phyloP scores from a whole-genome alignment of 30 jellyfish, hydroid and myxozoan genomes.

The Rhopilema esculentum region DNA sequence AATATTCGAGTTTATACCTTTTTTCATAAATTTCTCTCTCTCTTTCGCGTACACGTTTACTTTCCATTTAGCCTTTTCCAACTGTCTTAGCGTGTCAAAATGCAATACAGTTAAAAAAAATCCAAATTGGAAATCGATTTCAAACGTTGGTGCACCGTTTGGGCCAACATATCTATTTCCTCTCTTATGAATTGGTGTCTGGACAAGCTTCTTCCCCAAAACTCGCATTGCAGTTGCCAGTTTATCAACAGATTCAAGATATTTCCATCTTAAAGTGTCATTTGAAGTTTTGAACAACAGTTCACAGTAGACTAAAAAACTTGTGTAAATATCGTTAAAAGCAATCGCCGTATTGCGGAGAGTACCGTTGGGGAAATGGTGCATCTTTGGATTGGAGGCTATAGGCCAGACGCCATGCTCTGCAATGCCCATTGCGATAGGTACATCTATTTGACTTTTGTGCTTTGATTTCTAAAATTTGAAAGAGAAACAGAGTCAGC shows the following conservation, averaged over 20 bases:
- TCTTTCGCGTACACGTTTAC: background rate
- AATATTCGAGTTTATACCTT: no score
- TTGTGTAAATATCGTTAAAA: conserved; percentile 43
- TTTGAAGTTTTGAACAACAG: background rate
- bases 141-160: conserved; percentile 58
- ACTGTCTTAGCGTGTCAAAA: background rate
- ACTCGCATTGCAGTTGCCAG: background rate
- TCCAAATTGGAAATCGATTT: background rate
- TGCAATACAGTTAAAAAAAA: background rate
- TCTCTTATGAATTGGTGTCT: conserved; percentile 18
- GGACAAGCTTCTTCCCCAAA: conserved; percentile 21
- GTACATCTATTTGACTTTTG: background rate
- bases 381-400: conserved; percentile 4
- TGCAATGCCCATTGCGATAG: background rate
- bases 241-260: background rate
- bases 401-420: conserved; percentile 55
- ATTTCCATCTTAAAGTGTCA: background rate
- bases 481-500: no score
- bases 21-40: background rate
- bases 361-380: conserved; percentile 33
- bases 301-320: conserved; percentile 10
- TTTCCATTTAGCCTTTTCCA: conserved; percentile 8
- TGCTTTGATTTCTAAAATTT: background rate
- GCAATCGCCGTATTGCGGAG: conserved; percentile 4
- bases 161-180: conserved; percentile 35